Evolutionary conservation across 2,797 vertebrate species (phyloP).

Genomic region (Poeciliopsis turneri): DNA sequence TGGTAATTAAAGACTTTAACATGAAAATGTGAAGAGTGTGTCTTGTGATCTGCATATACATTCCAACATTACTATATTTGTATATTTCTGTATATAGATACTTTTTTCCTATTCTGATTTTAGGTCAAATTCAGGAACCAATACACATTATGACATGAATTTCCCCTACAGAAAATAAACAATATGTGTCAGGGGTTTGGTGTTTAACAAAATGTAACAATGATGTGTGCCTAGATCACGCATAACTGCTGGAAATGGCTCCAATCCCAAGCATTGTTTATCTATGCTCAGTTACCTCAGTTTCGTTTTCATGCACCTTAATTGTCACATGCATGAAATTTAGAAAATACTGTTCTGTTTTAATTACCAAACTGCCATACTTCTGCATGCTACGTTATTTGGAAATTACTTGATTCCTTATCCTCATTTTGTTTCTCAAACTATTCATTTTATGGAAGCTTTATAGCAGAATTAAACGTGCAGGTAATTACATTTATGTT

Average conservation of each 20-base stretch:
- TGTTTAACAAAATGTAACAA: background rate
- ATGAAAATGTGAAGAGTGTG: background rate
- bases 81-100: background rate
- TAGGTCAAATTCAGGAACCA: background rate
- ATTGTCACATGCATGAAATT: conserved; percentile 24
- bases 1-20: background rate
- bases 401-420: background rate
- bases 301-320: conserved; percentile 21
- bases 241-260: background rate
- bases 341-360: background rate
- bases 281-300: background rate
- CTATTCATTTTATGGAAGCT: conserved; percentile 27
- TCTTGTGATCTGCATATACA: background rate
- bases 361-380: conserved; percentile 1
- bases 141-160: background rate
- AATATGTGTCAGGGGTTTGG: background rate
- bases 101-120: background rate
- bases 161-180: background rate
- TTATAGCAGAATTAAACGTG: no score
- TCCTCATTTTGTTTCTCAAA: background rate
- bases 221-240: background rate
- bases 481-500: no score
- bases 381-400: background rate
- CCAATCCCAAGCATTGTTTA: background rate
- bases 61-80: background rate